Base-by-base conservation (phyloP, 2,888 invertebrate genomes). In the Bugula neritina region DNA sequence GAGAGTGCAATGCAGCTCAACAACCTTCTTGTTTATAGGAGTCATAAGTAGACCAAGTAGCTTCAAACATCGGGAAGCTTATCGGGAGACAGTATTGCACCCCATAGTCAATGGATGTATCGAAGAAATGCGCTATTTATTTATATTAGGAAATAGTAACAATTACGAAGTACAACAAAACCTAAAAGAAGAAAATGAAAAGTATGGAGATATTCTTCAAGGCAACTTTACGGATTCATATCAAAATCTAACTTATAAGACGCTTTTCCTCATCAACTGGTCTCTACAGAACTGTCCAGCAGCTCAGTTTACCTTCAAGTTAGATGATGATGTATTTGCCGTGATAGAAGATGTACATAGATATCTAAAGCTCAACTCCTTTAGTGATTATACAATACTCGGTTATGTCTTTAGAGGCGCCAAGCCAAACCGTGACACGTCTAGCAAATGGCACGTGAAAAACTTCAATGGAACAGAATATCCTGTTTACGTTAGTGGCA, bases 141-240 rank as follows among this genome's bases (percentile, higher is more conserved):
- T 63, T 34, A 27, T 63, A 13, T 5, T 63, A 13, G 63, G 63
- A 10, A 3, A 10, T 31, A 34, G 10, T 17, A 31, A 63, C 29
- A 31, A 63, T 31, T 13, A 25, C 2, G 31, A 31, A 31, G 3
- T 63, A 34, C 63, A 63, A 34, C 13, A 63, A 10, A 27, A 27
- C 2, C 31, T 63, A 31, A 27, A 63, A 2, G 31, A 29, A 3
- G 63, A 63, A 31, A 63, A 27, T 63, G 27, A 2, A 63, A 27
- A 63, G 31, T 34, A 29, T 63, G 63, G 63, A 2, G 63, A 63
- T n/a, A 63, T 63, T 10, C 29, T 63, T 13, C 63, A 63, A 63
- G 63, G 63, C 31, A 63, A 63, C 63, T 63, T 63, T 27, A 63
- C 63, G 3, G 63, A 63, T 27, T 63, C 63, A 31, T 63, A 63